These are phyloP conservation scores for Zaprionus ghesquierei DNA, from an alignment of 1,140 invertebrate genomes.

Conservation along the genomic window DNA sequence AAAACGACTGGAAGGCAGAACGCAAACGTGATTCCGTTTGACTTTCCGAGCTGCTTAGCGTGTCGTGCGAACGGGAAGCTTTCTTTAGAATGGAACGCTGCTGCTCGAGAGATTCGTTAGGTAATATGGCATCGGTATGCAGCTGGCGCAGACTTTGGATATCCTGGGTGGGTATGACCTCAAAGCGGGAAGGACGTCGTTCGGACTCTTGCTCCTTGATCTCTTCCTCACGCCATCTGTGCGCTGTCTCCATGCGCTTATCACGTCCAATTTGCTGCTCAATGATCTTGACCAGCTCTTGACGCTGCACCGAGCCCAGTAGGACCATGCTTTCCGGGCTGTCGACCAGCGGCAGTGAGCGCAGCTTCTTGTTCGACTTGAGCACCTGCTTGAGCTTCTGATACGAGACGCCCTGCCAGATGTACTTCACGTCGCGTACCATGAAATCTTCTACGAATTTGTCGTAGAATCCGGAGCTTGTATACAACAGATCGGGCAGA, in stretches of 20 bases:
- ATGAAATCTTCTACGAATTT: slow-evolving; percentile 98
- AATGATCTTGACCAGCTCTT: slow-evolving; percentile 93
- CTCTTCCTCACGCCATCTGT: slow-evolving; percentile 83
- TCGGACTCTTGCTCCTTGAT: slow-evolving; percentile 81
- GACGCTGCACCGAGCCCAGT: slow-evolving; percentile 94
- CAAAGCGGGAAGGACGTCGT: slow-evolving; percentile 86
- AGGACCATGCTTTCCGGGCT: slow-evolving; percentile 95
- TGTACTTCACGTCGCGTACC: slow-evolving; percentile 94
- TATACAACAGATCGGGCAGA: slow-evolving; percentile 86
- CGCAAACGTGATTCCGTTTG: slow-evolving; percentile 89
- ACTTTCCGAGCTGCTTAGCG: slow-evolving; percentile 88
- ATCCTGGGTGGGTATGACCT: slow-evolving; percentile 85
- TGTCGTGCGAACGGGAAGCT: slow-evolving; percentile 85
- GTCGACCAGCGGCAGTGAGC: slow-evolving; percentile 95
- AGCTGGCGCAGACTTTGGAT: slow-evolving; percentile 84
- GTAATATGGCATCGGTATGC: slow-evolving; percentile 67
- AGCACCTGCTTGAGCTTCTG: slow-evolving; percentile 91
- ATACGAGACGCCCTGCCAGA: slow-evolving; percentile 96
- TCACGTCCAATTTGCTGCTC: slow-evolving; percentile 94
- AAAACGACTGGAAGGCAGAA: slow-evolving; percentile 94
- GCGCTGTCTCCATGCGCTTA: slow-evolving; percentile 88
- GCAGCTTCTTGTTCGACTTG: slow-evolving; percentile 86
- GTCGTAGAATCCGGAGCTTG: slow-evolving; percentile 91
- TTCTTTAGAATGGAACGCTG: slow-evolving; percentile 96
- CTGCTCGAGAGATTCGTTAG: slow-evolving; percentile 73